Evolutionary conservation across 2,888 invertebrate genomes (phyloP).

Genomic region (Leucophenga montana): DNA sequence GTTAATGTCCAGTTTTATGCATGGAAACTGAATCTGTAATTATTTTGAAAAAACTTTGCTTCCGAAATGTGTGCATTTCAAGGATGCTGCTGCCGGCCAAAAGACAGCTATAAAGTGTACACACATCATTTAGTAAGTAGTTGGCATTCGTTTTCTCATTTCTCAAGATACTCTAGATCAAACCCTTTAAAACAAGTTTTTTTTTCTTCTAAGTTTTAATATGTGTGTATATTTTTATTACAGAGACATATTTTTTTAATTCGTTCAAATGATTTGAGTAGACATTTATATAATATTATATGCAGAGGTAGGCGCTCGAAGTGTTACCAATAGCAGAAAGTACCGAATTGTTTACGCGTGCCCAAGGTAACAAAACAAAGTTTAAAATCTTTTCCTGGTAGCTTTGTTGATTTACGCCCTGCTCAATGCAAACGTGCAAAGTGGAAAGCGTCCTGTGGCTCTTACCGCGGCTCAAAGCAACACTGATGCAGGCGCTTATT

Average conservation of each 20-base stretch:
- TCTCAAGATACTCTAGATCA: background rate
- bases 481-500: too few relatives aligned
- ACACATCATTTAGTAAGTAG: conserved; percentile 50
- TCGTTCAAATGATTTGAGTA: background rate
- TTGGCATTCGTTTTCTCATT: conserved; percentile 1
- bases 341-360: too few relatives aligned
- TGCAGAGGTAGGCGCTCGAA: too few relatives aligned
- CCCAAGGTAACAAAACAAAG: too few relatives aligned
- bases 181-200: conserved; percentile 42
- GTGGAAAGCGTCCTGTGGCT: too few relatives aligned
- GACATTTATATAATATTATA: conserved; percentile 15
- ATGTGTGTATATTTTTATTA: conserved; percentile 31
- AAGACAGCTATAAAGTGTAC: conserved; percentile 63
- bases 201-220: conserved; percentile 40
- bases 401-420: too few relatives aligned
- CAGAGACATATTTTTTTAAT: background rate
- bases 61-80: conserved; percentile 21
- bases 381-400: too few relatives aligned
- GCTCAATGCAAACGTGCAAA: too few relatives aligned
- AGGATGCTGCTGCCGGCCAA: conserved; percentile 48
- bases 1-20: conserved; percentile 62
- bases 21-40: conserved; percentile 32
- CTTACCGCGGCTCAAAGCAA: too few relatives aligned
- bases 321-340: too few relatives aligned
- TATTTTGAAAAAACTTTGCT: conserved; percentile 20